Percentiles rank a stretch among this genome's conserved stretches.
These are phyloP conservation scores for Melanotaenia trifasciata DNA, from an alignment of 2,797 vertebrate genomes.

Conservation along the genomic window DNA sequence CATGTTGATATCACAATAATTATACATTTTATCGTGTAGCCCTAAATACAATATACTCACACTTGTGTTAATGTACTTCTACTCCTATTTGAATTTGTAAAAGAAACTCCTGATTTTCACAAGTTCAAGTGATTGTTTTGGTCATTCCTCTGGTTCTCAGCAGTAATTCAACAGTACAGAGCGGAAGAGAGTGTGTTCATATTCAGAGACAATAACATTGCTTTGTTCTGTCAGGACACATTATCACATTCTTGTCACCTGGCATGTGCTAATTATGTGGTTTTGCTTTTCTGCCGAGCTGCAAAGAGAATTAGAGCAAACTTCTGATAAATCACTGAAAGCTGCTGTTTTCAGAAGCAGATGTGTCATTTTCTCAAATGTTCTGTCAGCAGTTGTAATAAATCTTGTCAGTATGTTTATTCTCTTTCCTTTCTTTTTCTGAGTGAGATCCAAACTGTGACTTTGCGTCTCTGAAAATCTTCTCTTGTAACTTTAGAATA, in stretches of 20 bases:
- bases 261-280: constrained; percentile 68
- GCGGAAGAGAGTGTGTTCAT: constrained; percentile 12
- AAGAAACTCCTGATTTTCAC: neutral
- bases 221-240: constrained; percentile 47
- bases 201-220: constrained; percentile 34
- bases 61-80: neutral
- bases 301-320: constrained; percentile 46
- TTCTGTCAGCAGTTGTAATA: constrained; percentile 17
- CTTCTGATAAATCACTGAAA: constrained; percentile 55
- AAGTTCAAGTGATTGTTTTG: neutral
- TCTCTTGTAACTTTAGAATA: neutral
- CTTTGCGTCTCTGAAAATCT: constrained; percentile 7
- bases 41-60: too few relatives aligned
- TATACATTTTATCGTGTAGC: too few relatives aligned
- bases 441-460: neutral
- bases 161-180: neutral
- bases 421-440: constrained; percentile 24
- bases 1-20: too few relatives aligned
- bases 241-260: constrained; percentile 49
- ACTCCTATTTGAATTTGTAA: neutral
- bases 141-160: neutral
- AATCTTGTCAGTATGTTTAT: constrained; percentile 3
- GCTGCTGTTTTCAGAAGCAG: constrained; percentile 32
- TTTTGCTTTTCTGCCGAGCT: constrained; percentile 51
- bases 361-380: constrained; percentile 23